A percentile compares a stretch with the other conserved stretches of the same genome.
Evolutionary conservation across 2,113 vertebrate species (phyloP).

Genomic region (Macroglossus sobrinus): DNA sequence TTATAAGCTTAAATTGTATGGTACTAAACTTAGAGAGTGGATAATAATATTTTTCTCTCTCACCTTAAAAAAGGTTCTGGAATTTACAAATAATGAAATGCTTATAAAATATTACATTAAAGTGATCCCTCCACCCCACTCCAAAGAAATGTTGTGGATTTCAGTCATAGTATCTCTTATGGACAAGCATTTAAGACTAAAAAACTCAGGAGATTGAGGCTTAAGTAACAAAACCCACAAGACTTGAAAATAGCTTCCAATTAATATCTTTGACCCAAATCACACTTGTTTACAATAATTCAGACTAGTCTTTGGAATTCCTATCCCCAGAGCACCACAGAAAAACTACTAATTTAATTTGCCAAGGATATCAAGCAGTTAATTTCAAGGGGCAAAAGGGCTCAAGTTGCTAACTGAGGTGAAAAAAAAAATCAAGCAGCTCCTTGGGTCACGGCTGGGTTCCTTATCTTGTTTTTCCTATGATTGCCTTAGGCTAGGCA

Average conservation of each 20-base stretch:
- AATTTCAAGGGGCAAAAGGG: neutral
- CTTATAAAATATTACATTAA: neutral
- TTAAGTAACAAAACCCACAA: neutral
- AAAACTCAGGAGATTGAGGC: neutral
- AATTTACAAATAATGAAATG: neutral
- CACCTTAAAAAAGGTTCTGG: neutral
- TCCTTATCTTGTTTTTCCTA: neutral
- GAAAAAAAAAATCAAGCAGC: neutral
- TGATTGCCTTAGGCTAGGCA: neutral
- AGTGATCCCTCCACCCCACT: neutral
- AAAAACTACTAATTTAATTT: neutral
- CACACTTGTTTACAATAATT: neutral
- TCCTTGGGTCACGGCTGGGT: neutral
- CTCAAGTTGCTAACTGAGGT: neutral
- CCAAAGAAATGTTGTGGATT: neutral
- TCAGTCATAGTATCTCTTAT: neutral
- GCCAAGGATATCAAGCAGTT: neutral
- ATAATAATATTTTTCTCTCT: neutral
- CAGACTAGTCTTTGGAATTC: neutral
- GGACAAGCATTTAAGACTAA: neutral
- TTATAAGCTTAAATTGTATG: neutral
- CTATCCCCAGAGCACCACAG: neutral
- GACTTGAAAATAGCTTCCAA: neutral
- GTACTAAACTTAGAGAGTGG: neutral
- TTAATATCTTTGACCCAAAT: neutral